Percentiles rank a stretch among this genome's conserved stretches.
Conservation (phyloP, 2,797 vertebrate species). For the Miichthys miiuy region DNA sequence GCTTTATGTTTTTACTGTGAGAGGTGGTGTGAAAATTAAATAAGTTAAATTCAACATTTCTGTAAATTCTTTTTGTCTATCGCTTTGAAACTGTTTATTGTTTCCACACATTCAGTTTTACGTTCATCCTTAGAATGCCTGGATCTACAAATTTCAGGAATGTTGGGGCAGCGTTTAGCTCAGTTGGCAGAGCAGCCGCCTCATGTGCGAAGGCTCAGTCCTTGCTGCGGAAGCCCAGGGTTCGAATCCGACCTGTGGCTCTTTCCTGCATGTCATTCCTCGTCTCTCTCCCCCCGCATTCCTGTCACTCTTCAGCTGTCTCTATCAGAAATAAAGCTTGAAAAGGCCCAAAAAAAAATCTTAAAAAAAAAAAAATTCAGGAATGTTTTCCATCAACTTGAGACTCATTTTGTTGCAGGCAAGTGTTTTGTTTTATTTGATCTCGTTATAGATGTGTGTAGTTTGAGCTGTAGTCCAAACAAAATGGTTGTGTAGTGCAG, state of each 20-base stretch:
- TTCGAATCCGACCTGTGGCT: too few species aligned
- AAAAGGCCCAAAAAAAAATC: too few species aligned
- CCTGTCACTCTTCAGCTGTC: too few species aligned
- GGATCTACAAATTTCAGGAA: not conserved
- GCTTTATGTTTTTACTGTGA: slow-evolving; percentile 73
- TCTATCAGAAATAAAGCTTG: too few species aligned
- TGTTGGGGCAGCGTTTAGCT: too few species aligned
- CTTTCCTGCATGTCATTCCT: too few species aligned
- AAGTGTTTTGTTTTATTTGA: not conserved
- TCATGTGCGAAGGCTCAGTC: too few species aligned
- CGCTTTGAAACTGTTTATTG: not conserved
- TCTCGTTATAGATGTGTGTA: not conserved
- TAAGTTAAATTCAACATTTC: slow-evolving; percentile 43
- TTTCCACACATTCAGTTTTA: not conserved
- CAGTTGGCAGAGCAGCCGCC: too few species aligned
- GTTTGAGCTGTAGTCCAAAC: not conserved
- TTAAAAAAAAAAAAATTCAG: too few species aligned
- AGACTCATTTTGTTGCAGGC: not conserved
- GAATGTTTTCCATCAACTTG: not conserved
- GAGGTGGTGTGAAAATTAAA: slow-evolving; percentile 78
- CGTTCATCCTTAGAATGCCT: too few species aligned
- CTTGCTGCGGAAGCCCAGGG: too few species aligned
- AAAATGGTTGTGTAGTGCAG: not conserved
- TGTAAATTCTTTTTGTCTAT: not conserved
- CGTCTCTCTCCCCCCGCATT: too few species aligned